These are phyloP conservation scores for Platygyra sinensis DNA, from an alignment of 64 coral and sea anemone genomes.

Conservation along the genomic window DNA sequence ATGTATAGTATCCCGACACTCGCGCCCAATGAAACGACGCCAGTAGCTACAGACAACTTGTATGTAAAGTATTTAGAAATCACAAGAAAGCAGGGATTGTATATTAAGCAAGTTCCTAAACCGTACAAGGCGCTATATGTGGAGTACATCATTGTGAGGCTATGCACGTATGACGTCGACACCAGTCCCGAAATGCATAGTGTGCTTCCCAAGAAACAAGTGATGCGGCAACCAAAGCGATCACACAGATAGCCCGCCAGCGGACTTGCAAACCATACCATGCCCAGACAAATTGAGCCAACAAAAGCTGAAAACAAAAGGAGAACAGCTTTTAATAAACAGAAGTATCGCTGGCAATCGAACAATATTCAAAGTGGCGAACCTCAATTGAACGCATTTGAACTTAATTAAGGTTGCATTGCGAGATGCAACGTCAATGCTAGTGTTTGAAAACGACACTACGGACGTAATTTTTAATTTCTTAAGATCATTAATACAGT, in stretches of 20 bases:
- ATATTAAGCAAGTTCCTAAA: background rate
- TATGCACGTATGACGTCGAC: constrained; percentile 22
- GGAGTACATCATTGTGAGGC: constrained; percentile 17
- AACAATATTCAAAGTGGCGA: background rate
- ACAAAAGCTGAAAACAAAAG: constrained; percentile 19
- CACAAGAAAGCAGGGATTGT: constrained; percentile 1
- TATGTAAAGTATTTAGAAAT: constrained; percentile 39
- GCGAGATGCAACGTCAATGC: no score
- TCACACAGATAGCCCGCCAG: constrained; percentile 18
- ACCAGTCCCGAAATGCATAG: background rate
- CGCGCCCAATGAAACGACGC: constrained; percentile 20
- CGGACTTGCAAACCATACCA: background rate
- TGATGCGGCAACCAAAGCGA: constrained; percentile 6
- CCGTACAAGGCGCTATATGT: constrained; percentile 24
- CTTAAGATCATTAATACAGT: no score
- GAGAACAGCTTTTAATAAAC: background rate
- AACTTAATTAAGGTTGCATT: no score
- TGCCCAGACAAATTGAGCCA: constrained; percentile 13
- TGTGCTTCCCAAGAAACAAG: background rate
- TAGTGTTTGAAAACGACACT: no score
- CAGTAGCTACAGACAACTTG: constrained; percentile 34
- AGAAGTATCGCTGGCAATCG: background rate
- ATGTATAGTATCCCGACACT: constrained; percentile 18
- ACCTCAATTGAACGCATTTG: background rate
- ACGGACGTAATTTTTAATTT: no score